Conservation (phyloP, 2,113 vertebrate genomes). For the Saccopteryx bilineata region DNA sequence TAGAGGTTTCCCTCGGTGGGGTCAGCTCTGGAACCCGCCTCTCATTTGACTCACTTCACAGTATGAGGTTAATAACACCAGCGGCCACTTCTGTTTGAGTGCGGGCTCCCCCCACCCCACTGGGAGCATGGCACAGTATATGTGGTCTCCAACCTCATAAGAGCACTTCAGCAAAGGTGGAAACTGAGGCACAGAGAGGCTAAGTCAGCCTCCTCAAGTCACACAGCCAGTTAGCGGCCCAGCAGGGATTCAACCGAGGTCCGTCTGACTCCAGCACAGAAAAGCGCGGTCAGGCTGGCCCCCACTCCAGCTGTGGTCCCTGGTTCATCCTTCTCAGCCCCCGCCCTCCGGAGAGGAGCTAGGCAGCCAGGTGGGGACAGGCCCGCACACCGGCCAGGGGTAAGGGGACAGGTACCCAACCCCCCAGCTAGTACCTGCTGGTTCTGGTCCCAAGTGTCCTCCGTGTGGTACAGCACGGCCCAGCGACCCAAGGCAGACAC, state of each 20-base stretch:
- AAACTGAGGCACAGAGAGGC: neutral
- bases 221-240: neutral
- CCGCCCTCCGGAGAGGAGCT: neutral
- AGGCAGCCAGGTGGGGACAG: neutral
- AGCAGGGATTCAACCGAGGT: neutral
- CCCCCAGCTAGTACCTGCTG: constrained; percentile 81
- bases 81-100: fast-evolving
- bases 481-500: constrained; percentile 84
- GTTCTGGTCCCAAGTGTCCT: constrained; percentile 88
- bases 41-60: neutral
- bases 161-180: neutral
- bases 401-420: fast-evolving
- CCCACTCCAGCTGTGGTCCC: neutral
- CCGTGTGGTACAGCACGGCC: constrained; percentile 88
- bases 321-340: neutral
- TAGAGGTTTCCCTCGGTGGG: neutral
- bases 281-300: neutral
- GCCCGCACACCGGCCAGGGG: neutral
- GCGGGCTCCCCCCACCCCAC: fast-evolving
- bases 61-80: neutral
- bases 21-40: neutral
- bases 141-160: neutral
- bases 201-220: too few relatives aligned
- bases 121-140: fast-evolving
- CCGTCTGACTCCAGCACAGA: neutral